Evolutionary conservation across 2,888 invertebrate species (phyloP).

Genomic region (Elysia crispata): DNA sequence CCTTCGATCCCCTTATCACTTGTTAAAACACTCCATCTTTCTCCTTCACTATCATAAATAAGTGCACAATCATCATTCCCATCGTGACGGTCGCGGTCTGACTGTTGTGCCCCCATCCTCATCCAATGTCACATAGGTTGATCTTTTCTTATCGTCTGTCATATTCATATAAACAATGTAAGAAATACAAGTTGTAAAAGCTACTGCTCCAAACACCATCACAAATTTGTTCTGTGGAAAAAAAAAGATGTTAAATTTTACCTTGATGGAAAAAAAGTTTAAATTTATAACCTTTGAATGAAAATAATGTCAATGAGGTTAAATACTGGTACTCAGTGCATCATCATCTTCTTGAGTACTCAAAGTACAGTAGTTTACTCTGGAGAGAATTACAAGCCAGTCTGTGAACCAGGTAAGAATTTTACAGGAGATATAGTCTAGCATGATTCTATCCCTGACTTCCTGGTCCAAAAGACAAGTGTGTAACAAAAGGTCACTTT

Average conservation of each 20-base stretch:
- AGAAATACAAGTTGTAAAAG: slow-evolving; percentile 85
- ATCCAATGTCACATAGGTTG: slow-evolving; percentile 88
- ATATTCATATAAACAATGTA: slow-evolving; percentile 91
- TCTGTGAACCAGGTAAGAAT: no score
- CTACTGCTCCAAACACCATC: slow-evolving; percentile 89
- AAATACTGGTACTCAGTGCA: no score
- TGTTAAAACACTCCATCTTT: neutral
- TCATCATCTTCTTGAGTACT: no score
- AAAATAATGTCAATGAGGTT: no score
- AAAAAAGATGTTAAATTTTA: slow-evolving; percentile 43
- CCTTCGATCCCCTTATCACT: neutral
- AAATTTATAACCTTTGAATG: no score
- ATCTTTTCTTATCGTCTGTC: slow-evolving; percentile 84
- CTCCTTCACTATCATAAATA: neutral
- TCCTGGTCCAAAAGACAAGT: no score
- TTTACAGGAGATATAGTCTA: no score
- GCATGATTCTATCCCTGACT: no score
- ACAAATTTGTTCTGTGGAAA: slow-evolving; percentile 88
- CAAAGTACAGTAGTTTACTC: no score
- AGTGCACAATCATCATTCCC: slow-evolving; percentile 68
- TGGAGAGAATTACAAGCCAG: no score
- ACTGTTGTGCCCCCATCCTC: slow-evolving; percentile 82
- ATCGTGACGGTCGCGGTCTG: slow-evolving; percentile 73
- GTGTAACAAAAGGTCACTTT: no score
- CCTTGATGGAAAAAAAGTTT: neutral